phyloP scores from a whole-genome alignment of 2,797 vertebrate species.

The Mormyrus proboscirostris region DNA sequence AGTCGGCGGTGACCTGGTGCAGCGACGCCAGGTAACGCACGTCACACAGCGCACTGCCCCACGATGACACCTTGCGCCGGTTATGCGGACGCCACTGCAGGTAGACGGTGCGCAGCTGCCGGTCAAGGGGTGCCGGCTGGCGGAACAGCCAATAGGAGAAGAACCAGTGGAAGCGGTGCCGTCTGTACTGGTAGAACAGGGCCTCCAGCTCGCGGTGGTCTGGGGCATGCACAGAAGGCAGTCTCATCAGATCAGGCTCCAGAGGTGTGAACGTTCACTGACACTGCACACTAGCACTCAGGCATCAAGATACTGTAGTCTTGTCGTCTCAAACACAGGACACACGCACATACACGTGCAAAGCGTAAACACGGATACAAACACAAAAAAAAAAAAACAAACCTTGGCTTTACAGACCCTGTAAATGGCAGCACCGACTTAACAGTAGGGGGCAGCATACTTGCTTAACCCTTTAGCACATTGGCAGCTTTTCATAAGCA shows the following conservation, averaged over 20 bases:
- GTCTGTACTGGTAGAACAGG: slow-evolving; percentile 40
- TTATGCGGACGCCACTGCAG: slow-evolving; percentile 45
- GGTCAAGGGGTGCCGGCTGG: slow-evolving; percentile 39
- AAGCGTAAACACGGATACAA: neutral
- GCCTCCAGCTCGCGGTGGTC: slow-evolving; percentile 41
- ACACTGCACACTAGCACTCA: neutral
- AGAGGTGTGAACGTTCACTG: no score
- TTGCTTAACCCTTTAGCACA: neutral
- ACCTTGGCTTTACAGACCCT: neutral
- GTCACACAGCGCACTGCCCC: slow-evolving; percentile 45
- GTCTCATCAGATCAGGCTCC: neutral
- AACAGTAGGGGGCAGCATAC: neutral
- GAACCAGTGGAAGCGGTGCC: slow-evolving; percentile 49
- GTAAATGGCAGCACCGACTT: neutral
- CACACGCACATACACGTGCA: no score
- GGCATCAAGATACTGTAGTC: neutral
- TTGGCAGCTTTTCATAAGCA: neutral
- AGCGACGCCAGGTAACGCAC: slow-evolving; percentile 51
- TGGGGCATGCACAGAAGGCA: slow-evolving; percentile 15
- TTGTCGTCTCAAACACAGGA: neutral
- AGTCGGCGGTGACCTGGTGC: slow-evolving; percentile 47
- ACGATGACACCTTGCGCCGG: slow-evolving; percentile 42
- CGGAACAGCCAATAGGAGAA: slow-evolving; percentile 52
- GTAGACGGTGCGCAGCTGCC: slow-evolving; percentile 45
- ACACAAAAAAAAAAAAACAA: no score